Evolutionary conservation across 2,888 invertebrate genomes (phyloP).

Genomic region (Taenaris catops): DNA sequence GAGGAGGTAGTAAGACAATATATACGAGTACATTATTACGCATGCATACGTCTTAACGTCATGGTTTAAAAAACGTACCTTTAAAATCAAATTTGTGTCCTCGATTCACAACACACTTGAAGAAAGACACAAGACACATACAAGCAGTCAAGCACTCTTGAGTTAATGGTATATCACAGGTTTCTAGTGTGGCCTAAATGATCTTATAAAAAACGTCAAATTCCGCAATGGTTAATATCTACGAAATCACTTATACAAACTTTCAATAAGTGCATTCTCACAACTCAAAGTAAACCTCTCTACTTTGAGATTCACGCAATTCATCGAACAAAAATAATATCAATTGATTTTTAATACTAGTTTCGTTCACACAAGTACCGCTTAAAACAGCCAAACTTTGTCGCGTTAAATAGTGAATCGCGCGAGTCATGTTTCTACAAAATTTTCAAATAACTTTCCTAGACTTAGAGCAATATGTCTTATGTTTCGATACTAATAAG

Average conservation of each 20-base stretch:
- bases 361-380: conserved; percentile 2
- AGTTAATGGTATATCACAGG: conserved; percentile 72
- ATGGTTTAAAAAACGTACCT: conserved; percentile 6
- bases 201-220: conserved; percentile 33
- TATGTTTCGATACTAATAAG: too few relatives aligned
- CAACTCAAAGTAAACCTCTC: conserved; percentile 15
- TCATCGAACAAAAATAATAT: conserved; percentile 4
- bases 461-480: too few relatives aligned
- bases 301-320: conserved; percentile 2
- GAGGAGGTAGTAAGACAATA: too few relatives aligned
- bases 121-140: conserved; percentile 47
- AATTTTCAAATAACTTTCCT: too few relatives aligned
- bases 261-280: conserved; percentile 26
- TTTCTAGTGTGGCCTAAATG: conserved; percentile 70
- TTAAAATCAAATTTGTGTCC: conserved; percentile 19
- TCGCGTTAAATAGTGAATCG: too few relatives aligned
- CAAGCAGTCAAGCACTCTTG: conserved; percentile 62
- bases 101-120: conserved; percentile 46
- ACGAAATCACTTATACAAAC: conserved; percentile 24
- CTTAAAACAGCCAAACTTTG: conserved; percentile 4
- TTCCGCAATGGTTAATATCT: conserved; percentile 17
- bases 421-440: too few relatives aligned
- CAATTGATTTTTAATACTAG: conserved; percentile 7
- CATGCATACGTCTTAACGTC: background rate
- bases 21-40: too few relatives aligned